These are phyloP conservation scores for Spizaetus ornatus DNA, from an alignment of 2,113 vertebrate species.

Conservation along the genomic window DNA sequence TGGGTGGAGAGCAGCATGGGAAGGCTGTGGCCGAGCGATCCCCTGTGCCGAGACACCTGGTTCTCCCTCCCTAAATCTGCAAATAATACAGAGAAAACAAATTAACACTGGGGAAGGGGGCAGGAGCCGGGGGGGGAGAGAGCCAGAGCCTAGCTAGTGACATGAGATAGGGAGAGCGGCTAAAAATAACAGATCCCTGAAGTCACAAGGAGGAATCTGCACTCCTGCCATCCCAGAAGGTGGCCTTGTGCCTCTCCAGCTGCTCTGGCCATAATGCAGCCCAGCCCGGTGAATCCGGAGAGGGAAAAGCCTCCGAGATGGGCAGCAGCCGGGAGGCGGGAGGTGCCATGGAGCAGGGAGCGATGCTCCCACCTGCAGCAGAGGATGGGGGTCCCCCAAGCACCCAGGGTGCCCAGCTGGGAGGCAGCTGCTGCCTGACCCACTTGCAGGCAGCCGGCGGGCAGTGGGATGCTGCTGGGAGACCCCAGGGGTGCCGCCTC, in stretches of 20 bases:
- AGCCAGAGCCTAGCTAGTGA: neutral
- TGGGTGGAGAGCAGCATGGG: neutral
- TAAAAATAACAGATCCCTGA: conserved; percentile 39
- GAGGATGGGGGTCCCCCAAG: neutral
- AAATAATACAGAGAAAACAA: conserved; percentile 13
- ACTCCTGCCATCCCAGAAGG: neutral
- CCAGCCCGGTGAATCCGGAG: neutral
- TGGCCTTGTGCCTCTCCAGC: neutral
- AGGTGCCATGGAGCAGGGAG: neutral
- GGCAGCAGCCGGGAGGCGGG: accelerated
- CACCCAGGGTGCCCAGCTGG: neutral
- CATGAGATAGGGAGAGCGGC: neutral
- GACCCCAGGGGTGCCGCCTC: conserved; percentile 18
- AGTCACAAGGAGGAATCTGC: neutral
- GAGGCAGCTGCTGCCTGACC: neutral
- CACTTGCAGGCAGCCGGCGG: neutral
- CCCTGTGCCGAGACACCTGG: neutral
- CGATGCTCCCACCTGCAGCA: neutral
- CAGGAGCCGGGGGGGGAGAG: accelerated
- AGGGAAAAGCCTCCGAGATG: neutral
- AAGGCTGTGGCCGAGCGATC: neutral
- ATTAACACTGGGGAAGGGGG: neutral
- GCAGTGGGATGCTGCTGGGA: conserved; percentile 2
- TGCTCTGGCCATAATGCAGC: neutral
- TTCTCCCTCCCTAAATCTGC: neutral